phyloP scores from a whole-genome alignment of 2,113 vertebrate species.

The Actinemys pallida region DNA sequence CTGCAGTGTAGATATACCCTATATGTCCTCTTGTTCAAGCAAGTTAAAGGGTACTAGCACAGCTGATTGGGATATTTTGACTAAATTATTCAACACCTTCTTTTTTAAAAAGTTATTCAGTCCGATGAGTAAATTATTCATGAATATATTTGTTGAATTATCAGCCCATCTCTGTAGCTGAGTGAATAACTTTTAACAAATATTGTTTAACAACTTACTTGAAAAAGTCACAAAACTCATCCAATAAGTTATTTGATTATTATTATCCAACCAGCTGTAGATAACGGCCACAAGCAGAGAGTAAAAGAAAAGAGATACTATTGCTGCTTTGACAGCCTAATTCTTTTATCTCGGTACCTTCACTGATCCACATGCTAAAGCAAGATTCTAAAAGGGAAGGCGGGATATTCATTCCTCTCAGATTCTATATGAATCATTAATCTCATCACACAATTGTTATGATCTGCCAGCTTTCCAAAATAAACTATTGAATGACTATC shows the following conservation, averaged over 20 bases:
- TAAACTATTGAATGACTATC: not conserved
- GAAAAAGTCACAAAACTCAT: not conserved
- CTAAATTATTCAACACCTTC: not conserved
- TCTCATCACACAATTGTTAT: not conserved
- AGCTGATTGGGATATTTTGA: not conserved
- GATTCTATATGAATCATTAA: not conserved
- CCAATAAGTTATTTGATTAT: slow-evolving; percentile 20
- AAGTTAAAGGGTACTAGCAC: not conserved
- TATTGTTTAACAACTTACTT: not conserved
- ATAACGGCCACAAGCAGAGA: not conserved
- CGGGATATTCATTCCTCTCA: not conserved
- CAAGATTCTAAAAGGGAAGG: not conserved
- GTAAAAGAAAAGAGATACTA: not conserved
- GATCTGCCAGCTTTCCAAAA: not conserved
- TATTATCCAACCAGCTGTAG: slow-evolving; percentile 10
- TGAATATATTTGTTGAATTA: not conserved
- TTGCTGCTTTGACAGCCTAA: slow-evolving; percentile 22
- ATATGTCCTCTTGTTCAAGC: not conserved
- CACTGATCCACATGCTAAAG: not conserved
- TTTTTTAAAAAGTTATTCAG: not conserved
- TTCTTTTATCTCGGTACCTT: not conserved
- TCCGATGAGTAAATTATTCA: not conserved
- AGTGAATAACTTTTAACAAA: slow-evolving; percentile 11
- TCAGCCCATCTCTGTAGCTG: not conserved
- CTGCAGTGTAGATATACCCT: not conserved